Base-by-base conservation (phyloP, 2,113 vertebrate species). In the Notiomystis cincta region DNA sequence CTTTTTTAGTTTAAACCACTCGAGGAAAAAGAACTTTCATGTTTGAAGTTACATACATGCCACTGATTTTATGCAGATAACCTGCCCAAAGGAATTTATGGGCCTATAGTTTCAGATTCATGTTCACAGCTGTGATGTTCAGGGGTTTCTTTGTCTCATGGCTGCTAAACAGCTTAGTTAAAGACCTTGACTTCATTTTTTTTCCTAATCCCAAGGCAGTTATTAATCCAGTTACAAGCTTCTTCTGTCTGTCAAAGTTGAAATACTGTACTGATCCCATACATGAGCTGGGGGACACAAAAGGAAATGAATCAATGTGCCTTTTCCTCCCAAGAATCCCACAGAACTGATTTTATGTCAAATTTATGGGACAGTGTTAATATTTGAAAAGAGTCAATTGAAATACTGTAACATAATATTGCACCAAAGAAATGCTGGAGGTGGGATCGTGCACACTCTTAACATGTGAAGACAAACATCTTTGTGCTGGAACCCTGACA, bases 101-200 rank as follows among this genome's bases (percentile, higher is more conserved):
- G 50, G 5, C 18, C 31, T 70, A 6, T 16, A 62, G 20, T 70
- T 89, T 65, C 37, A 73, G 40, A 64, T 57, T 75, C 3, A 4
- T 14, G 8, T 37, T 85, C 0, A 0, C 13, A 57, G 16, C 48
- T 69, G 22, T 48, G 22, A 48, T 0, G 1, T 71, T 61, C 61
- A 79, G n/a, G 24, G 11, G 1, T 11, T 57, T 77, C 57, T 37
- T 50, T 50, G 18, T 53, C 27, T 91, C 40, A 38, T 58, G 33
- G 22, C 23, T 79, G 57, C 27, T 89, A 51, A 78, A 66, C 15
- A 87, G 5, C 23, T 70, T 67, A 58, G 89, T 91, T 78, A 35
- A 89, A 87, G 42, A 58, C 48, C 8, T 61, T 45, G 6, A 33
- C 10, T 61, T 83, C 6, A 37, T 70, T 66, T 66, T 53, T 27